Base-by-base conservation (phyloP, 2,797 vertebrate species). In the Selene dorsalis region DNA sequence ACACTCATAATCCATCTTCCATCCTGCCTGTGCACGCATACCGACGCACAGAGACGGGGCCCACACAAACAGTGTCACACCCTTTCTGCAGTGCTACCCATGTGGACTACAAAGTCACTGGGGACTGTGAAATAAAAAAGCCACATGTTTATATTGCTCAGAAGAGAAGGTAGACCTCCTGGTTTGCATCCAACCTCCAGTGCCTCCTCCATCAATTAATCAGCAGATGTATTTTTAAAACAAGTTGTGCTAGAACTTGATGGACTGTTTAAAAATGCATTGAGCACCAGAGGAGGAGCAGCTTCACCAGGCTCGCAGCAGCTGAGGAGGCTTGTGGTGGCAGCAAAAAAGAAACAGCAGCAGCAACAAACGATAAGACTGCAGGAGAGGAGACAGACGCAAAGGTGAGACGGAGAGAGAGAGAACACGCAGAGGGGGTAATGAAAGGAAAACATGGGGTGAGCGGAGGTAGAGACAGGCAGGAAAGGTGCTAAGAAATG, bases 241-340 rank as follows among this genome's bases (percentile, higher is more conserved):
- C 89, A 85, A 91, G 75, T 92, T 88, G 92, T 80, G 80, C 93
- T 92, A 88, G 89, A 90, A 93, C 92, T 94, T 89, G 93, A 94
- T 94, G 94, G 93, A 93, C 83, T 94, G 84, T 92, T 95, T 91
- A 95, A 95, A 95, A 93, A 95, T 95, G 92, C 89, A 95, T 92
- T 55, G 82, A 79, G 87, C 87, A 64, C 70, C 89, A 81, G 90
- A 87, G 87, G 86, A 55, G 56, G 85, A 87, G 83, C 82, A 88
- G 91, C 89, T 87, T 87, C 80, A 28, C 52, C 47, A 30, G 52
- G 79, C 79, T 59, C n/a, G 8, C 39, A 69, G 66, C 45, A 77
- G 85, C 87, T 45, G 66, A 84, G 81, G 63, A 87, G 72, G 73
- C 69, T 76, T 39, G 82, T n/a, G 86, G 81, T 39, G 72, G 83